These are phyloP conservation scores for Endomychus coccineus DNA, from an alignment of 2,888 invertebrate genomes.

Conservation along the genomic window DNA sequence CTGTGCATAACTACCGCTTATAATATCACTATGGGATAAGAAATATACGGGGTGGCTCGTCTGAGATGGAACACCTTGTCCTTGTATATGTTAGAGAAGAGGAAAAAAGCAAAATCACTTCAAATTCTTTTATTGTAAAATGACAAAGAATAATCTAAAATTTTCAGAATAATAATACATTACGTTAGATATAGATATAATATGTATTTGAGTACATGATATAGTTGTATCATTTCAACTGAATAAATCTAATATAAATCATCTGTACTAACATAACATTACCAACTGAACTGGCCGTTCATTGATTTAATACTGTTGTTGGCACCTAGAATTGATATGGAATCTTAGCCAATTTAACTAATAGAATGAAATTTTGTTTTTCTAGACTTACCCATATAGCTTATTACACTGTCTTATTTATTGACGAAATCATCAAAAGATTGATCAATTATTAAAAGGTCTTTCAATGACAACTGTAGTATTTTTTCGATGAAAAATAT, in stretches of 20 bases:
- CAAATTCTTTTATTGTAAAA: slow-evolving; percentile 56
- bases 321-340: slow-evolving; percentile 31
- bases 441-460: no score
- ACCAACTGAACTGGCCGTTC: slow-evolving; percentile 41
- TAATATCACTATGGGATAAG: no score
- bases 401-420: no score
- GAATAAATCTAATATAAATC: slow-evolving; percentile 18
- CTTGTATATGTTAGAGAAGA: no score
- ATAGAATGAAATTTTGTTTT: no score
- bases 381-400: background rate
- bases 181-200: slow-evolving; percentile 42
- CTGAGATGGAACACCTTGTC: no score
- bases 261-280: slow-evolving; percentile 20
- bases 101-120: slow-evolving; percentile 1
- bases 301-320: slow-evolving; percentile 40
- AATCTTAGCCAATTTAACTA: slow-evolving; percentile 9
- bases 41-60: no score
- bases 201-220: slow-evolving; percentile 43
- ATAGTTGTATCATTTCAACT: slow-evolving; percentile 22
- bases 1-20: no score
- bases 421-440: no score
- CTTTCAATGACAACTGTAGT: no score
- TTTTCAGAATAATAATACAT: slow-evolving; percentile 44
- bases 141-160: slow-evolving; percentile 67
- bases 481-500: background rate